These are phyloP conservation scores for Eclectus roratus DNA, from an alignment of 2,113 vertebrate species.

Conservation along the genomic window DNA sequence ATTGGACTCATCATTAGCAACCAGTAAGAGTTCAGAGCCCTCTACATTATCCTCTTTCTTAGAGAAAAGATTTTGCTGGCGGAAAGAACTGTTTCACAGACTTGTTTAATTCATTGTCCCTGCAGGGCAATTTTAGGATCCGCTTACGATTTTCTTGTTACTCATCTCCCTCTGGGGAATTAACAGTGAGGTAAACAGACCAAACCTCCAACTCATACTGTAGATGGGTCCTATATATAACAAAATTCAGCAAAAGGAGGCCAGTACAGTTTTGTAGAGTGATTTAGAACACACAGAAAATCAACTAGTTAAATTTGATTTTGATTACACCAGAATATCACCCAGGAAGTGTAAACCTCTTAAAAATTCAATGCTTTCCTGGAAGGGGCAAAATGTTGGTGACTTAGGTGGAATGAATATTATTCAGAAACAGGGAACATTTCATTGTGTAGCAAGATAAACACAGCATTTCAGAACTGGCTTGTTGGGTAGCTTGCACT, in stretches of 20 bases:
- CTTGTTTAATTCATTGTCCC: not conserved
- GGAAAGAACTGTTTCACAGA: not conserved
- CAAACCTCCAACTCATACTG: not conserved
- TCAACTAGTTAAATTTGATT: not conserved
- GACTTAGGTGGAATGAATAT: not conserved
- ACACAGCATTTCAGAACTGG: not conserved
- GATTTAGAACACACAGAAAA: not conserved
- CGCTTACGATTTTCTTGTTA: not conserved
- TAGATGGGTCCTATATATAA: not conserved
- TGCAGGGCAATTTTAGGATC: not conserved
- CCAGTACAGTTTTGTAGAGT: not conserved
- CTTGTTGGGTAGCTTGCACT: not conserved
- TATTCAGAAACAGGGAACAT: not conserved
- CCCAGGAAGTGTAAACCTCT: not conserved
- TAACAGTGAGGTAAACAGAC: not conserved
- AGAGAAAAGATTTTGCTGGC: not conserved
- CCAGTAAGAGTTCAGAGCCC: not conserved
- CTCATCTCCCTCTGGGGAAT: not conserved
- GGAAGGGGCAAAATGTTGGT: not conserved
- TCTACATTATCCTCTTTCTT: not conserved
- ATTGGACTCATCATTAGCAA: not conserved
- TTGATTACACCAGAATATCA: not conserved
- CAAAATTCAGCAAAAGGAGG: not conserved
- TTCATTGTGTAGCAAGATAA: fast-evolving
- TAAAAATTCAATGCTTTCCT: not conserved